phyloP scores from a whole-genome alignment of 1,140 invertebrate genomes.

The Yoshiicerus persimilis region DNA sequence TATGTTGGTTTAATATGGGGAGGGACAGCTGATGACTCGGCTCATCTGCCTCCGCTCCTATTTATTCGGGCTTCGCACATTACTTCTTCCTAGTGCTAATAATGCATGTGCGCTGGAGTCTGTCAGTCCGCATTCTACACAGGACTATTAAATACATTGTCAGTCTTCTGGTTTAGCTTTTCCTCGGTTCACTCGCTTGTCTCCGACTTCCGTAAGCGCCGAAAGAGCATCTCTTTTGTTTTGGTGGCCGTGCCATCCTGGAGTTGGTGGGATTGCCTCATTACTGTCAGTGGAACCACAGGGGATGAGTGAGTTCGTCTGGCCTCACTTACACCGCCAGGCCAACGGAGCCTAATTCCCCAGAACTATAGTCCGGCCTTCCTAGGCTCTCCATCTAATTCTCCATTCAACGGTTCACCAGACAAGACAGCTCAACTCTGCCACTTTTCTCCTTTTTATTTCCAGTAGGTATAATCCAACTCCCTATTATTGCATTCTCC shows the following conservation, averaged over 20 bases:
- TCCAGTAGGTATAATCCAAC: neutral
- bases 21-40: neutral
- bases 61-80: neutral
- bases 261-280: neutral
- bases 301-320: neutral
- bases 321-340: neutral
- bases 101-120: neutral
- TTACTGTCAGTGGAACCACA: neutral
- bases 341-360: neutral
- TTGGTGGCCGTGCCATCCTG: neutral
- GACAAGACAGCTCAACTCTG: neutral
- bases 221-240: constrained; percentile 14
- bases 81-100: neutral
- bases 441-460: neutral
- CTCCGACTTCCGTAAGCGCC: neutral
- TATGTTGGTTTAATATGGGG: neutral
- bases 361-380: neutral
- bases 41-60: neutral
- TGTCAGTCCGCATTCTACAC: neutral
- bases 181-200: neutral
- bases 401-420: neutral
- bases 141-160: neutral
- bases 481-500: neutral
- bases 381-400: neutral
- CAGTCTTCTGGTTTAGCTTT: neutral